Base-by-base conservation (phyloP, 1,140 invertebrate genomes). In the Drosophila orosa region DNA sequence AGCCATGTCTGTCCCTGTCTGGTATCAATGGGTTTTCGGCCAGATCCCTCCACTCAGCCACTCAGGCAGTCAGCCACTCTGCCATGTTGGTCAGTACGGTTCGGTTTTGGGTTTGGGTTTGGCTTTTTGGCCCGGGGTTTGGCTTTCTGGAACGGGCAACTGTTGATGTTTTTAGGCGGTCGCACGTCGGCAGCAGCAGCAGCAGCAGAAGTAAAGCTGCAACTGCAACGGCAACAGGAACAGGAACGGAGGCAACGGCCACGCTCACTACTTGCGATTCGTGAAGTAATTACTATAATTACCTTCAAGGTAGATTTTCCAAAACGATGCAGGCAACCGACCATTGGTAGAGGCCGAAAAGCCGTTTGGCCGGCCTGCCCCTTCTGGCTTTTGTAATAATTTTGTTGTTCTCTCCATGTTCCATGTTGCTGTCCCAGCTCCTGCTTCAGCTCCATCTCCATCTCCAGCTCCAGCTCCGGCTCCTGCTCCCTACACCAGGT, bases 241-340 rank as follows among this genome's bases (percentile, higher is more conserved):
- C 67, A 35, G 25, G 67, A 57, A 37, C 39, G 29, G 29, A 48
- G 47, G 66, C 54, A 71, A 71, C 60, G 74, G 78, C 82, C 75
- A 77, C 82, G 83, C 52, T 87, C 73, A 89, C 84, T 89, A 89
- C 80, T 86, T 91, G 90, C 90, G 85, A 91, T 91, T 91, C 90
- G 90, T 91, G 90, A 91, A 91, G 85, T 91, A 91, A 91, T 91
- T 91, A 91, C 90, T 91, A 91, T 91, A 91, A 91, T 91, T 91
- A 91, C 90, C 90, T 91, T 91, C 82, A 84, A 91, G 90, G 90
- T 91, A 91, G 90, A 91, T 91, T 91, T 91, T 91, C 90, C 90
- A 91, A 91, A 91, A 91, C 83, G 90, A 91, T 91, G 90, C 75
- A 54, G 50, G 50, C 50, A 54, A 54, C 50, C 35, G 72, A 55